Conservation (phyloP, 2,888 invertebrate genomes). For the Orchestes rusci region DNA sequence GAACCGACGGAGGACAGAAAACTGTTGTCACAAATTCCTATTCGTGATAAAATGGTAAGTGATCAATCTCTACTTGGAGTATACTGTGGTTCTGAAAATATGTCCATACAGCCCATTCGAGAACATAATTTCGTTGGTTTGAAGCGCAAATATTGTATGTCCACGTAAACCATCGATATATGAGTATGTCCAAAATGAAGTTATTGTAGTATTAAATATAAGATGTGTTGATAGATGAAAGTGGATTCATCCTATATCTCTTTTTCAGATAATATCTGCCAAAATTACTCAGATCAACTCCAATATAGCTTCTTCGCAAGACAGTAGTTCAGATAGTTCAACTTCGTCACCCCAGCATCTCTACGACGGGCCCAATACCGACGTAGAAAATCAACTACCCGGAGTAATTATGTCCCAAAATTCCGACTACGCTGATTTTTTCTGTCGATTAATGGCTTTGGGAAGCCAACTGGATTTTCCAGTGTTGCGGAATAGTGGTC, state of each 20-base stretch:
- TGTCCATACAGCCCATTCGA: too few species aligned
- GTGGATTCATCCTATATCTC: too few species aligned
- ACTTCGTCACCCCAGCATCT: conserved; percentile 86
- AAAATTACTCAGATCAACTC: conserved; percentile 68
- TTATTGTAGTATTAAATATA: too few species aligned
- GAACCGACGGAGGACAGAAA: conserved; percentile 84
- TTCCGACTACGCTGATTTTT: conserved; percentile 69
- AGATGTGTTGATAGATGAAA: too few species aligned
- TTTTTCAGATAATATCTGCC: conserved; percentile 60
- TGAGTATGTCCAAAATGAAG: too few species aligned
- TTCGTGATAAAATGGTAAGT: conserved; percentile 81
- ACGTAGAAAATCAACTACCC: conserved; percentile 83
- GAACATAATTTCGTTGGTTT: too few species aligned
- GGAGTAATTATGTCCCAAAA: conserved; percentile 85
- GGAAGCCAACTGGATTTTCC: conserved; percentile 77
- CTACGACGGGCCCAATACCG: conserved; percentile 70
- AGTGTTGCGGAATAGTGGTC: conserved; percentile 75
- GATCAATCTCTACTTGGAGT: too few species aligned
- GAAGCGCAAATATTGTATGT: too few species aligned
- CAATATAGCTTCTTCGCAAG: conserved; percentile 73
- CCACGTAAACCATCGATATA: too few species aligned
- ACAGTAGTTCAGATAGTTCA: conserved; percentile 91
- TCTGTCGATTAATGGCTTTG: conserved; percentile 80
- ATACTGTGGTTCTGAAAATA: too few species aligned
- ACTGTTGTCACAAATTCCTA: conserved; percentile 75